Evolutionary conservation across 2,797 vertebrate genomes (phyloP).

Genomic region (Apogon hyalosoma): DNA sequence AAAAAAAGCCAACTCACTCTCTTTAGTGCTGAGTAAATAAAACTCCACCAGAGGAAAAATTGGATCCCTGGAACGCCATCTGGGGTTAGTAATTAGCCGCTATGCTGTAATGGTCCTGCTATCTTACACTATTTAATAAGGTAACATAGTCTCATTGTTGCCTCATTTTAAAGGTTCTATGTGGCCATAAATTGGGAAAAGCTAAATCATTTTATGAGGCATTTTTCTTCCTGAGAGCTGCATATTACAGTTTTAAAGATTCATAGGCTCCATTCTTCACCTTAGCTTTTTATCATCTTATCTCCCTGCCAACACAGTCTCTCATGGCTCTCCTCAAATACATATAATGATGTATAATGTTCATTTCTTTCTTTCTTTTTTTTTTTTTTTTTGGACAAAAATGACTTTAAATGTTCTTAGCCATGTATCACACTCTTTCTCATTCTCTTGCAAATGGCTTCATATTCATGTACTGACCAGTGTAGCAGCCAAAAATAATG

Average conservation of each 20-base stretch:
- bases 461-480: too few species aligned
- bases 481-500: too few species aligned
- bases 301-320: conserved; percentile 20
- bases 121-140: conserved; percentile 47
- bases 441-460: background rate
- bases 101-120: conserved; percentile 16
- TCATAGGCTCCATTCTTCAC: conserved; percentile 40
- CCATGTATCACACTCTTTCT: background rate
- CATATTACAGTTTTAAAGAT: conserved; percentile 56
- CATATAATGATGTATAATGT: conserved; percentile 20
- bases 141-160: conserved; percentile 22
- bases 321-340: conserved; percentile 31
- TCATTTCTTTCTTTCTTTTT: conserved; percentile 9
- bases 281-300: conserved; percentile 50
- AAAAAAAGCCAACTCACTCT: conserved; percentile 30
- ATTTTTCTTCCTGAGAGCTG: conserved; percentile 58
- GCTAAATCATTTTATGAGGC: conserved; percentile 19
- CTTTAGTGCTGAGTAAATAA: conserved; percentile 47
- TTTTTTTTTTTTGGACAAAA: background rate
- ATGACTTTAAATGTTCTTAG: conserved; percentile 7
- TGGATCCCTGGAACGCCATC: conserved; percentile 32
- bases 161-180: conserved; percentile 27
- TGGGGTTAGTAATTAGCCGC: conserved; percentile 54
- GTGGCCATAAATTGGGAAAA: conserved; percentile 29
- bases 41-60: conserved; percentile 29